phyloP scores from a whole-genome alignment of 1,140 invertebrate species.

The Macrosteles quadrilineatus region DNA sequence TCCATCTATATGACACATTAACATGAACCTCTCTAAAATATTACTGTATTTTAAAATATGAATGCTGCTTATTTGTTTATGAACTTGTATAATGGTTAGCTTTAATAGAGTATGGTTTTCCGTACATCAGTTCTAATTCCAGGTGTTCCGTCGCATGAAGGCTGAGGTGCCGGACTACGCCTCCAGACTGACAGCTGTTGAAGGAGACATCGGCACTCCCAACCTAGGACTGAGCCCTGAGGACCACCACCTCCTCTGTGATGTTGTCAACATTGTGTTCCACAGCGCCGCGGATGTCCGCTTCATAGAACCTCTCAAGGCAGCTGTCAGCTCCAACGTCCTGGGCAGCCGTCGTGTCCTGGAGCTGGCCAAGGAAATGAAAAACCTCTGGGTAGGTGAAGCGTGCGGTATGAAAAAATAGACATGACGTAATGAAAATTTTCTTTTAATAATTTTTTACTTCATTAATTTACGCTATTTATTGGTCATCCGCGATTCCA shows the following conservation, averaged over 20 bases:
- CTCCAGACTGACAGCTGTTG: not conserved
- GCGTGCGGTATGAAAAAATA: no score
- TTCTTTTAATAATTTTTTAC: no score
- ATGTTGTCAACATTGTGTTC: conserved; percentile 38
- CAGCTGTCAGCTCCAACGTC: conserved; percentile 72
- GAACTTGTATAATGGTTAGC: no score
- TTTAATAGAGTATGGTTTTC: no score
- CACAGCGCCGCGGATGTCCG: conserved; percentile 78
- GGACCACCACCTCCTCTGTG: conserved; percentile 50
- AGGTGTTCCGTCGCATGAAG: not conserved
- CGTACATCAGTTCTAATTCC: not conserved
- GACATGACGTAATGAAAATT: no score
- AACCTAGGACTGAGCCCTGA: conserved; percentile 54
- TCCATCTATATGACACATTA: no score
- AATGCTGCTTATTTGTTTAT: no score
- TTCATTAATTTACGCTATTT: no score
- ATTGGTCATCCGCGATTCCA: no score
- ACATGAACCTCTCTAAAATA: no score
- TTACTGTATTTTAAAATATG: no score
- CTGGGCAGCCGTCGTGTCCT: conserved; percentile 72
- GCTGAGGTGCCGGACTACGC: not conserved
- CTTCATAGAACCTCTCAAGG: conserved; percentile 74
- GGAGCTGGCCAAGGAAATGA: conserved; percentile 73
- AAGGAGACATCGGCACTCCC: conserved; percentile 56
- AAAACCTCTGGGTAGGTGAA: conserved; percentile 61